Conservation (phyloP, 2,113 vertebrate species). For the Sisor rabdophorus region DNA sequence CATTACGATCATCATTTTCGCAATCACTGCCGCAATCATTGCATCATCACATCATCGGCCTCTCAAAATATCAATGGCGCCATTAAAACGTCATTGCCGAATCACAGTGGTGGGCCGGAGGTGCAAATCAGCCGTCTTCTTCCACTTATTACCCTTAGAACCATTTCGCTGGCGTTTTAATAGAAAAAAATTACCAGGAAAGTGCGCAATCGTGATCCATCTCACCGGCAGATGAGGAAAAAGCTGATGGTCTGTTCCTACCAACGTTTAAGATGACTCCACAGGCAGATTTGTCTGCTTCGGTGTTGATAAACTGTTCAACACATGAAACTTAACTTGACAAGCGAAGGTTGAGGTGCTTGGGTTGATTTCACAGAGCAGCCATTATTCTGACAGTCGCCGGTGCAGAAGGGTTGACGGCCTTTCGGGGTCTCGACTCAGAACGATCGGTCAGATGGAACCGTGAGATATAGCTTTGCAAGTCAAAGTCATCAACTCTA, state of each 20-base stretch:
- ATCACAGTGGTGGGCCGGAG: slow-evolving; percentile 2
- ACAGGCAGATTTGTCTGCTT: slow-evolving; percentile 44
- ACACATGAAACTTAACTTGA: slow-evolving; percentile 32
- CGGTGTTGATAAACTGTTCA: slow-evolving; percentile 44
- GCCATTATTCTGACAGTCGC: slow-evolving; percentile 41
- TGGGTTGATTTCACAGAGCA: slow-evolving; percentile 14
- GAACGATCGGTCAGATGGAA: slow-evolving; percentile 34
- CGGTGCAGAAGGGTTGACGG: slow-evolving; percentile 27
- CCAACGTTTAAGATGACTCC: background rate
- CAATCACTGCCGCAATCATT: background rate
- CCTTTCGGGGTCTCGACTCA: slow-evolving; percentile 18
- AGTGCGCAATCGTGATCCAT: slow-evolving; percentile 35
- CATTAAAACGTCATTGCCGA: slow-evolving; percentile 4
- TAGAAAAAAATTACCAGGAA: slow-evolving; percentile 7
- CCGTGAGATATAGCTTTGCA: slow-evolving; percentile 26
- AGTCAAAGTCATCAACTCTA: slow-evolving; percentile 17
- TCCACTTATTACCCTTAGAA: background rate
- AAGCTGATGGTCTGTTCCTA: slow-evolving; percentile 23
- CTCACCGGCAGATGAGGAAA: slow-evolving; percentile 27
- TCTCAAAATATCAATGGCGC: background rate
- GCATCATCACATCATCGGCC: background rate
- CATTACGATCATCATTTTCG: slow-evolving; percentile 11
- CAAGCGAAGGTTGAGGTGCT: slow-evolving; percentile 20
- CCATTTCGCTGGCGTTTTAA: slow-evolving; percentile 1
- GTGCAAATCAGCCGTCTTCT: slow-evolving; percentile 10